Percentiles rank a stretch among this genome's conserved stretches.
Conservation (phyloP, 2,113 vertebrate species). For the Tragelaphus buxtoni region DNA sequence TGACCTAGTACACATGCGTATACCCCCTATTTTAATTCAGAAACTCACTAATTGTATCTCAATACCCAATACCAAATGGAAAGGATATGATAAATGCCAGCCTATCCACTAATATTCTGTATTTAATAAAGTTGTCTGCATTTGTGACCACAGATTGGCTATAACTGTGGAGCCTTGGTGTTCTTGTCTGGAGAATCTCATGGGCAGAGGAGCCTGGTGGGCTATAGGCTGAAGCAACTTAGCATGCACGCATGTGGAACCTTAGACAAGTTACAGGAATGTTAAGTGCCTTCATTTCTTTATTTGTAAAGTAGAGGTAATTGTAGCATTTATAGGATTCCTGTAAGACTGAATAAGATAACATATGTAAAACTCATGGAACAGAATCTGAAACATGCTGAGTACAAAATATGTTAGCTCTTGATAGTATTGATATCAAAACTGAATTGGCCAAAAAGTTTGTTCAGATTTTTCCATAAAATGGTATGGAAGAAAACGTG, state of each 20-base stretch:
- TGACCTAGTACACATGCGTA: not conserved
- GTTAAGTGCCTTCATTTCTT: not conserved
- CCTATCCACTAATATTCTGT: not conserved
- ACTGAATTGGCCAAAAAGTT: not conserved
- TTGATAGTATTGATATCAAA: not conserved
- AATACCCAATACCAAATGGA: not conserved
- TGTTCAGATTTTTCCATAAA: not conserved
- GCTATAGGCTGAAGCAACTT: not conserved
- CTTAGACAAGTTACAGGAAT: not conserved
- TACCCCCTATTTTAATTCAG: not conserved
- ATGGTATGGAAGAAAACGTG: not conserved
- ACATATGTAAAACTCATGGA: not conserved
- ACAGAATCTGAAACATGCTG: not conserved
- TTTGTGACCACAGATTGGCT: not conserved
- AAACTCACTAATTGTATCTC: not conserved
- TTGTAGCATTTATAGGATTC: not conserved
- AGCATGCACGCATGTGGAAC: accelerated
- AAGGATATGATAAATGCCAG: not conserved
- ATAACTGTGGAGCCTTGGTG: not conserved
- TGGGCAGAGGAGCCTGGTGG: not conserved
- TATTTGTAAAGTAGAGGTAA: not conserved
- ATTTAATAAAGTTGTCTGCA: not conserved
- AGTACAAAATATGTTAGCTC: not conserved
- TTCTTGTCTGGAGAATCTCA: not conserved
- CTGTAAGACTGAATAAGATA: not conserved